Conservation (phyloP, 2,797 vertebrate genomes). For the Threskiornis aethiopicus region DNA sequence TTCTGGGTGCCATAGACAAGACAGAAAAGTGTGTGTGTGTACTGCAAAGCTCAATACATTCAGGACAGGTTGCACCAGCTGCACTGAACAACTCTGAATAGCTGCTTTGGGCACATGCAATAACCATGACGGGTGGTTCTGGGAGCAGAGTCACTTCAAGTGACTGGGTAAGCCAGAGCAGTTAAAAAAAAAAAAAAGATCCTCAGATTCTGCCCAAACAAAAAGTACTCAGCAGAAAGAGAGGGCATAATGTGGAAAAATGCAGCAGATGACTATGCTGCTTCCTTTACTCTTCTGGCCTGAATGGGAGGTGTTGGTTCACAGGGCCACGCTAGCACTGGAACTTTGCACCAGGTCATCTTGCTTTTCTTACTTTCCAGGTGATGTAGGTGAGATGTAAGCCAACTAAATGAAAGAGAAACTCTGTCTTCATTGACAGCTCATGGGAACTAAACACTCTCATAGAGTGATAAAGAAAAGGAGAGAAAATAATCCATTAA, state of each 20-base stretch:
- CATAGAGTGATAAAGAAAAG: neutral
- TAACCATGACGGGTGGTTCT: rapidly evolving
- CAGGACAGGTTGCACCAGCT: neutral
- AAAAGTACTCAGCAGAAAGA: neutral
- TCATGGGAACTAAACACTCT: neutral
- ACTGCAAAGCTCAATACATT: neutral
- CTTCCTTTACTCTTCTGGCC: neutral
- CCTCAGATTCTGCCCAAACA: neutral
- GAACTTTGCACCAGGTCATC: neutral
- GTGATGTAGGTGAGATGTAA: neutral
- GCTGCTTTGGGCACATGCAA: neutral
- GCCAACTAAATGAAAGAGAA: neutral
- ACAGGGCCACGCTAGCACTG: neutral
- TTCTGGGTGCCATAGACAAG: neutral
- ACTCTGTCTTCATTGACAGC: neutral
- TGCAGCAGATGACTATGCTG: neutral
- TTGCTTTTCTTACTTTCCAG: neutral
- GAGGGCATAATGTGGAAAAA: neutral
- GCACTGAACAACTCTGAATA: neutral
- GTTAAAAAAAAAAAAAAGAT: neutral
- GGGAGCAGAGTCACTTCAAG: neutral
- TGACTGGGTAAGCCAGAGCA: neutral
- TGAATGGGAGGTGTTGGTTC: neutral
- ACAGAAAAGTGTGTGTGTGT: neutral
- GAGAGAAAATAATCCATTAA: neutral